A percentile compares a stretch with the other conserved stretches of the same genome.
phyloP scores from a whole-genome alignment of 2,797 vertebrate genomes.

The Hippocampus kuda region DNA sequence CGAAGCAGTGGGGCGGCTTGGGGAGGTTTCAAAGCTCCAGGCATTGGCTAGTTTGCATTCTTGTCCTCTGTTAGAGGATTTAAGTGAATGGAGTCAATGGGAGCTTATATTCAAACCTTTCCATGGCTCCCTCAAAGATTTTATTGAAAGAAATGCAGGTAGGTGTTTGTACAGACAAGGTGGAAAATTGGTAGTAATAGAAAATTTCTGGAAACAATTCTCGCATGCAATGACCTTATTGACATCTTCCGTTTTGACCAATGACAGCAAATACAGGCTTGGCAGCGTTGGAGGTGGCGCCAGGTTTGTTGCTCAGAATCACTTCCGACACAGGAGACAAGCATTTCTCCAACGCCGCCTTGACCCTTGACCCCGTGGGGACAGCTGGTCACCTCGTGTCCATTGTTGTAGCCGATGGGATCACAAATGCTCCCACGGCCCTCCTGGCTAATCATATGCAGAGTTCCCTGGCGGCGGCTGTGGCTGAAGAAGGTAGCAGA shows the following conservation, averaged over 20 bases:
- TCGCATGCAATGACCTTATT: background rate
- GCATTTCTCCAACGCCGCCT: slow-evolving; percentile 52
- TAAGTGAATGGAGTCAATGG: slow-evolving; percentile 72
- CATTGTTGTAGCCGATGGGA: slow-evolving; percentile 65
- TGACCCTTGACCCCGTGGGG: slow-evolving; percentile 51
- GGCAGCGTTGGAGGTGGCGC: slow-evolving; percentile 63
- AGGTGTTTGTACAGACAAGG: background rate
- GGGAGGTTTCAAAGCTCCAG: slow-evolving; percentile 54
- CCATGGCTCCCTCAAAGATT: slow-evolving; percentile 64
- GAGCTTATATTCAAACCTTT: slow-evolving; percentile 64
- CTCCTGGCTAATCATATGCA: slow-evolving; percentile 74
- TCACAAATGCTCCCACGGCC: slow-evolving; percentile 60
- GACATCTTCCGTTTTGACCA: background rate
- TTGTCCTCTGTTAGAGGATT: slow-evolving; percentile 69
- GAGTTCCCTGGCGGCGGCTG: slow-evolving; percentile 59
- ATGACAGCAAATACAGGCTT: slow-evolving; percentile 51
- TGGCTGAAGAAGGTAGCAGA: slow-evolving; percentile 58
- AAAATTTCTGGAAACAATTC: background rate
- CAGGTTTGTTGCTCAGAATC: slow-evolving; percentile 63
- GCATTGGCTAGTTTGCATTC: slow-evolving; percentile 62
- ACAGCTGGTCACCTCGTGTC: slow-evolving; percentile 72
- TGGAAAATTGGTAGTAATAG: background rate
- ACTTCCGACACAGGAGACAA: slow-evolving; percentile 61
- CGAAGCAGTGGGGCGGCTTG: slow-evolving; percentile 58
- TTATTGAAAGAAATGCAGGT: slow-evolving; percentile 69